phyloP scores from a whole-genome alignment of 2,888 invertebrate species.

The Hipparchia sbordonii region DNA sequence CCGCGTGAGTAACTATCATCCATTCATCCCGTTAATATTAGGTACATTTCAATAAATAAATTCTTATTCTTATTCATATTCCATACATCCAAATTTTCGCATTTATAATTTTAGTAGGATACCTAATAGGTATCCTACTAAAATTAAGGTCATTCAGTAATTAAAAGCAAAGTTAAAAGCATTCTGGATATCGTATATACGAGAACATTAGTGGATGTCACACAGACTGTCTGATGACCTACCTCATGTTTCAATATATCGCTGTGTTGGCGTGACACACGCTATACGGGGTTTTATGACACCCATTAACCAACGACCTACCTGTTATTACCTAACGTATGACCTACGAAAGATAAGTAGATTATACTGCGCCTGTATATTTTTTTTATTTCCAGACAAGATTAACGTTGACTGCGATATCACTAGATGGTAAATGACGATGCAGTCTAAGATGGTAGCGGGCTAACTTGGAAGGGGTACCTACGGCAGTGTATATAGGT shows the following conservation, averaged over 20 bases:
- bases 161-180: slow-evolving; percentile 23
- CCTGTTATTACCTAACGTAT: background rate
- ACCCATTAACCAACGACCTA: slow-evolving; percentile 22
- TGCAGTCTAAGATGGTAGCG: too few species aligned
- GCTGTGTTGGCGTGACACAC: slow-evolving; percentile 62
- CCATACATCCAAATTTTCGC: too few species aligned
- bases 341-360: slow-evolving; percentile 18
- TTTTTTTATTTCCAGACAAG: too few species aligned
- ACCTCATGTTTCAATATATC: slow-evolving; percentile 50
- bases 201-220: slow-evolving; percentile 5
- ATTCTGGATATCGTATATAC: background rate
- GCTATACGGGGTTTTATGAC: slow-evolving; percentile 40
- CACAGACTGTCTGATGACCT: slow-evolving; percentile 31
- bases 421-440: too few species aligned
- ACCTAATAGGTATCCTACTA: slow-evolving; percentile 4
- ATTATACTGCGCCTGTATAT: slow-evolving; percentile 6
- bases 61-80: too few species aligned
- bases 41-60: too few species aligned
- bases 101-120: too few species aligned
- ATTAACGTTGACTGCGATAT: too few species aligned
- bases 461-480: too few species aligned
- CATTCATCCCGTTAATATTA: too few species aligned
- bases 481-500: too few species aligned
- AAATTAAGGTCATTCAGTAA: slow-evolving; percentile 44
- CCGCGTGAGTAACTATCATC: too few species aligned